Percentiles rank a stretch among this genome's conserved stretches.
phyloP scores from a whole-genome alignment of 2,888 invertebrate genomes.

The Heteromurus nitidus region DNA sequence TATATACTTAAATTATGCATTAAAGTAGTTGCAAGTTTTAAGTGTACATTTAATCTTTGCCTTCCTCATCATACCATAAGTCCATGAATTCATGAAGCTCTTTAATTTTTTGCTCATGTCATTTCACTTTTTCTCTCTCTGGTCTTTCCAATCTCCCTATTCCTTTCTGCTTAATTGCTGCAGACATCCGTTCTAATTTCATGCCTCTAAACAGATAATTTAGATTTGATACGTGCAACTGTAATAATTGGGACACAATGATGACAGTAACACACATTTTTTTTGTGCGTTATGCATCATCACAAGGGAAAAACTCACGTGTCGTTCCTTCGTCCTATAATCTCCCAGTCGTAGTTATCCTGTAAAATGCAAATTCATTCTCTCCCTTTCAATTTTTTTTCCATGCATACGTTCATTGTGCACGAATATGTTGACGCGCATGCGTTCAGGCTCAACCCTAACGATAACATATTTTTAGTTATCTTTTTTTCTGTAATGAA shows the following conservation, averaged over 20 bases:
- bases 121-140: conserved; percentile 58
- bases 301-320: background rate
- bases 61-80: no score
- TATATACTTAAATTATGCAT: no score
- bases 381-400: conserved; percentile 46
- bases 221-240: conserved; percentile 27
- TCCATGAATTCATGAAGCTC: no score
- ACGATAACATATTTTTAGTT: background rate
- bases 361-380: background rate
- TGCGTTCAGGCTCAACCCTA: background rate
- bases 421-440: no score
- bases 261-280: conserved; percentile 38
- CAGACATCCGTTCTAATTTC: conserved; percentile 48
- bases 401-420: background rate
- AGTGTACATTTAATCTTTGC: no score
- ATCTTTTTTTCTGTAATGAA: background rate
- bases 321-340: background rate
- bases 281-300: background rate
- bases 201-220: conserved; percentile 37
- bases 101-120: no score
- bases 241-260: conserved; percentile 39
- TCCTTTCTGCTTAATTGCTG: conserved; percentile 27
- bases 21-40: no score
- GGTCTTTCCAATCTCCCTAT: background rate
- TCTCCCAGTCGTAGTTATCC: background rate